These are phyloP conservation scores for Butastur rufipennis DNA, from an alignment of 2,113 vertebrate species.

Conservation along the genomic window DNA sequence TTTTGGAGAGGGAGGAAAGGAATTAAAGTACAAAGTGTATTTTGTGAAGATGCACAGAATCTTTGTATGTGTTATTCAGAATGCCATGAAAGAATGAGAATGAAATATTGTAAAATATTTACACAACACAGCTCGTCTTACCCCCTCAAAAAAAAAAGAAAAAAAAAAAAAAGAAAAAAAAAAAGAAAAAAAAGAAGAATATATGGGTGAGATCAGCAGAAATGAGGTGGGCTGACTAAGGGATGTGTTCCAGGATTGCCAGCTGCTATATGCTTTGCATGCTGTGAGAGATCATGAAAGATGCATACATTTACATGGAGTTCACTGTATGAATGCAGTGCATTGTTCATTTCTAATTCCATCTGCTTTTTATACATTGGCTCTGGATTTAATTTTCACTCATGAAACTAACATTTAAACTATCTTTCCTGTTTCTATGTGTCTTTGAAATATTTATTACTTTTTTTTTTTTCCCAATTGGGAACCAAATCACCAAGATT, in stretches of 20 bases:
- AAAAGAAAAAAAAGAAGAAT: neutral
- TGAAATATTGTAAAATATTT: slow-evolving; percentile 13
- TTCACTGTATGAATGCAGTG: neutral
- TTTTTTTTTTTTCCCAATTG: neutral
- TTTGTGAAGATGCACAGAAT: neutral
- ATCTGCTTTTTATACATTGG: neutral
- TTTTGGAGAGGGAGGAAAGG: neutral
- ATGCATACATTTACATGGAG: neutral
- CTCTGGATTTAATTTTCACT: neutral
- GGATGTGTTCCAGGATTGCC: neutral
- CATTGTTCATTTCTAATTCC: neutral
- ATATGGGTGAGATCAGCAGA: slow-evolving; percentile 16
- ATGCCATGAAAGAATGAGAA: neutral
- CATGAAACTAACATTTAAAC: neutral
- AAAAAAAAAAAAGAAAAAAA: neutral
- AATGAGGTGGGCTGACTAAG: neutral
- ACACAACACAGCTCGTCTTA: neutral
- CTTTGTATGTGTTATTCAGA: neutral
- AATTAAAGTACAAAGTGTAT: neutral
- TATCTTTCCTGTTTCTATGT: neutral
- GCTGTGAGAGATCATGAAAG: neutral
- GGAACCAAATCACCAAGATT: neutral
- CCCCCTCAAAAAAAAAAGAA: too few species aligned
- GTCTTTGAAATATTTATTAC: neutral
- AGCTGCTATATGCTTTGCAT: neutral